A percentile compares a stretch with the other conserved stretches of the same genome.
Evolutionary conservation across 2,888 invertebrate species (phyloP).

Genomic region (Onchidella celtica): DNA sequence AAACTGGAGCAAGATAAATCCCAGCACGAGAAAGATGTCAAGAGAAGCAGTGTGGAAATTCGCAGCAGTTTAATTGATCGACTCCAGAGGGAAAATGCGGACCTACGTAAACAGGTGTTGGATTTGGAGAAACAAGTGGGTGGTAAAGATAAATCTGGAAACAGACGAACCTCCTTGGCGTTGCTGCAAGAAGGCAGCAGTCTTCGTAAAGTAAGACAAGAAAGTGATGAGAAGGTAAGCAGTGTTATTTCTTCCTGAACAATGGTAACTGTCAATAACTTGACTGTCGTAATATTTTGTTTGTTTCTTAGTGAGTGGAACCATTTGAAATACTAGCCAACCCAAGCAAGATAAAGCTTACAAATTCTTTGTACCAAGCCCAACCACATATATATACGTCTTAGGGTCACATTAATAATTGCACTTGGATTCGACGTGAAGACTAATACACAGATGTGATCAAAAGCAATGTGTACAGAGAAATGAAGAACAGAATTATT

Average conservation of each 20-base stretch:
- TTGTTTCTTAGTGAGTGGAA: too few relatives aligned
- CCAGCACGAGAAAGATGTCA: background rate
- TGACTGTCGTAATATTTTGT: too few relatives aligned
- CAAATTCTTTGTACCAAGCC: too few relatives aligned
- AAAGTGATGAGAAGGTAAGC: conserved; percentile 74
- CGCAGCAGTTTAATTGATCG: conserved; percentile 51
- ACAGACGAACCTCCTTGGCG: conserved; percentile 40
- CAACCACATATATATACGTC: too few relatives aligned
- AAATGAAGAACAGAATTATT: too few relatives aligned
- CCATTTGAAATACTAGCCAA: too few relatives aligned
- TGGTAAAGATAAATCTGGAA: background rate
- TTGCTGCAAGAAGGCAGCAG: conserved; percentile 50
- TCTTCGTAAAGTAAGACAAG: conserved; percentile 79
- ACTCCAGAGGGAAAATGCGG: conserved; percentile 57
- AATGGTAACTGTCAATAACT: background rate
- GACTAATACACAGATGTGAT: too few relatives aligned
- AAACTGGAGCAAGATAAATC: conserved; percentile 53
- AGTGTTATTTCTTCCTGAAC: background rate
- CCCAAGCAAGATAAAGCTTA: too few relatives aligned
- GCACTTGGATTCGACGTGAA: too few relatives aligned
- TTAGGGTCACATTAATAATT: too few relatives aligned
- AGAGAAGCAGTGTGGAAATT: conserved; percentile 38
- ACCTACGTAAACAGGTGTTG: conserved; percentile 58
- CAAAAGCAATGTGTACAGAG: too few relatives aligned
- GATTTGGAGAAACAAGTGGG: conserved; percentile 56